Conservation (phyloP, 2,888 invertebrate genomes). For the Amiota minor region DNA sequence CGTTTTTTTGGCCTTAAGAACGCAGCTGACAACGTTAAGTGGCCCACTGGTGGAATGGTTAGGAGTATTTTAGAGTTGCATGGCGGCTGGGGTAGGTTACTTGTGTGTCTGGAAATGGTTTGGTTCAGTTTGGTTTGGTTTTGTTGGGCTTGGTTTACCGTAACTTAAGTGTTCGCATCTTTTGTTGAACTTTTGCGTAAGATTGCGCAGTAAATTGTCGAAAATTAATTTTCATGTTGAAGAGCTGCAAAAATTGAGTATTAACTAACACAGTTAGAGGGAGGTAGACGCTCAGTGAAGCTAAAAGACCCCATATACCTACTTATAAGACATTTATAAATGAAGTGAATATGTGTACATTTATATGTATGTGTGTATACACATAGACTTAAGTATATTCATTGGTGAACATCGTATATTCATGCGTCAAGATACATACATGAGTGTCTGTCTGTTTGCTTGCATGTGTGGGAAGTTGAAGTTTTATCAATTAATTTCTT, state of each 20-base stretch:
- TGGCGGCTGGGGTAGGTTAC: too few relatives aligned
- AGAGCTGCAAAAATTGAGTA: slow-evolving; percentile 59
- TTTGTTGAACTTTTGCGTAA: slow-evolving; percentile 68
- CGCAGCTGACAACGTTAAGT: too few relatives aligned
- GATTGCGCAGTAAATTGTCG: slow-evolving; percentile 70
- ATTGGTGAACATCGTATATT: too few relatives aligned
- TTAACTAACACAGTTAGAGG: slow-evolving; percentile 21
- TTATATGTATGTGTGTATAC: too few relatives aligned
- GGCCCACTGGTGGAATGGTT: neutral
- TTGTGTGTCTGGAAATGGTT: too few relatives aligned
- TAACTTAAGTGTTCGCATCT: slow-evolving; percentile 50
- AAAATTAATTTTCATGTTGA: slow-evolving; percentile 69
- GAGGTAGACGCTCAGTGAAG: slow-evolving; percentile 7
- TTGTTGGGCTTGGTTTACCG: slow-evolving; percentile 8
- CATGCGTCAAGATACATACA: neutral
- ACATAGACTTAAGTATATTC: too few relatives aligned
- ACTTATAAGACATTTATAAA: slow-evolving; percentile 44
- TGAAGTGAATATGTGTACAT: neutral
- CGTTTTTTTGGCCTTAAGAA: too few relatives aligned
- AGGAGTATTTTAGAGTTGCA: too few relatives aligned
- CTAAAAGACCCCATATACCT: slow-evolving; percentile 22
- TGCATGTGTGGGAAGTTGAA: slow-evolving; percentile 20
- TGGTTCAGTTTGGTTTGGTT: too few relatives aligned
- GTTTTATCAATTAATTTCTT: slow-evolving; percentile 67
- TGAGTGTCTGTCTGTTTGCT: neutral